Evolutionary conservation across 2,797 vertebrate species (phyloP).

Genomic region (Lindbergichthys nudifrons): DNA sequence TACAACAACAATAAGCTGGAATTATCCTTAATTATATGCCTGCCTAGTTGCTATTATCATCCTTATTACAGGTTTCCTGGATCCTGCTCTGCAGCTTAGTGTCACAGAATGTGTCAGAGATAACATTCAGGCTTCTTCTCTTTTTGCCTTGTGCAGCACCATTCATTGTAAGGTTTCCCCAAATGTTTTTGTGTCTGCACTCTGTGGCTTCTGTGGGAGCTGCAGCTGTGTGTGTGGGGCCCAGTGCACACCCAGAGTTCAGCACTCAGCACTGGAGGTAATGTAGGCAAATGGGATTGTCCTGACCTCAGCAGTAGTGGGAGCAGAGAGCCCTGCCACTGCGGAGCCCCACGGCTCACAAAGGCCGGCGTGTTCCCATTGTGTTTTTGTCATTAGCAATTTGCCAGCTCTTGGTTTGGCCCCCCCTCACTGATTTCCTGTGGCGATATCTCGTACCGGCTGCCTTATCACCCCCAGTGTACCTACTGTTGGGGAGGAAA

Average conservation of each 20-base stretch:
- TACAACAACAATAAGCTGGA: not conserved
- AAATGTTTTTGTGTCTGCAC: not conserved
- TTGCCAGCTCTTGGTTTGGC: slow-evolving; percentile 61
- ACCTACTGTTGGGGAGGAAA: slow-evolving; percentile 43
- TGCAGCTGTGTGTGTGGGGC: slow-evolving; percentile 33
- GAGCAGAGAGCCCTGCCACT: slow-evolving; percentile 34
- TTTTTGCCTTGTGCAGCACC: slow-evolving; percentile 11
- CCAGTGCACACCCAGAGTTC: slow-evolving; percentile 38
- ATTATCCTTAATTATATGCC: not conserved
- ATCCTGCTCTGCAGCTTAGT: too few relatives aligned
- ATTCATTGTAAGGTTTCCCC: not conserved
- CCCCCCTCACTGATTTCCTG: slow-evolving; percentile 63
- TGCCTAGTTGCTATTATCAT: not conserved
- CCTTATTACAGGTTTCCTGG: too few relatives aligned
- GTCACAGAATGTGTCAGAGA: not conserved
- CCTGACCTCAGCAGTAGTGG: slow-evolving; percentile 70
- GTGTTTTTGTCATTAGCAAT: slow-evolving; percentile 73
- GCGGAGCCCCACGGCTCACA: slow-evolving; percentile 63
- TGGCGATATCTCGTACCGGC: slow-evolving; percentile 52
- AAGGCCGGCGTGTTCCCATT: slow-evolving; percentile 64
- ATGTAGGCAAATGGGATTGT: slow-evolving; percentile 68
- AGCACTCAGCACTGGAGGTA: slow-evolving; percentile 52
- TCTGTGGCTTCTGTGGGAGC: slow-evolving; percentile 16
- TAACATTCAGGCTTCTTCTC: not conserved
- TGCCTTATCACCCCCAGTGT: slow-evolving; percentile 47